Evolutionary conservation across 1,140 invertebrate genomes (phyloP).

Genomic region (Spodoptera frugiperda): DNA sequence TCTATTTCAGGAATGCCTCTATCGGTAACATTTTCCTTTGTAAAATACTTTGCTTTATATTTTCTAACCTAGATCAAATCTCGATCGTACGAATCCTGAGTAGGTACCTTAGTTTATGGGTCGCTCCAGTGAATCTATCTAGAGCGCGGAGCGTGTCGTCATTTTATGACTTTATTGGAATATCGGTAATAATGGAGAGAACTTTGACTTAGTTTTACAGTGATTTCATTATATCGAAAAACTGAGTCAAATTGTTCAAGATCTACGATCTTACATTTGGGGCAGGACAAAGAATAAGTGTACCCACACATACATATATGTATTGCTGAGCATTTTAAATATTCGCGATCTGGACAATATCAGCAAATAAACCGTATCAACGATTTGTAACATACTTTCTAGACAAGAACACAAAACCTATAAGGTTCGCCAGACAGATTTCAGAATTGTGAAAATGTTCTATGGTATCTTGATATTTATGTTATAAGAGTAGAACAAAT

Average conservation of each 20-base stretch:
- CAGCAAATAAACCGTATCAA: too few relatives aligned
- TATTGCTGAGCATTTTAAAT: too few relatives aligned
- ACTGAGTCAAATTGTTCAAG: too few relatives aligned
- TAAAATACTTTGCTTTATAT: neutral
- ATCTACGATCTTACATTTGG: too few relatives aligned
- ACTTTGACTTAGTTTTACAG: neutral
- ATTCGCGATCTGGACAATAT: too few relatives aligned
- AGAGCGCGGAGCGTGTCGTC: slow-evolving; percentile 3
- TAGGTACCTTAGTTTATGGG: slow-evolving; percentile 16
- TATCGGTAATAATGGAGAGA: neutral
- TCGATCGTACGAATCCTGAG: slow-evolving; percentile 1
- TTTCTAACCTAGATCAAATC: slow-evolving; percentile 6
- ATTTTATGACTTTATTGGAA: slow-evolving; percentile 17
- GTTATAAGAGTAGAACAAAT: slow-evolving; percentile 33
- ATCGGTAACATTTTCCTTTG: neutral
- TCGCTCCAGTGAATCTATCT: slow-evolving; percentile 16
- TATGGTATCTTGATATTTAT: slow-evolving; percentile 19
- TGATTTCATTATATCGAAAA: too few relatives aligned
- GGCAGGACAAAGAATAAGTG: too few relatives aligned
- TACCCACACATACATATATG: too few relatives aligned
- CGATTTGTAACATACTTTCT: too few relatives aligned
- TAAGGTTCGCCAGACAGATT: neutral
- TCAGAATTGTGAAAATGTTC: neutral
- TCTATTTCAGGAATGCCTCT: neutral
- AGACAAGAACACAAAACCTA: neutral